A percentile compares a stretch with the other conserved stretches of the same genome.
These are phyloP conservation scores for Rugalucina vietnamica DNA, from an alignment of 2,888 invertebrate genomes.

Conservation along the genomic window DNA sequence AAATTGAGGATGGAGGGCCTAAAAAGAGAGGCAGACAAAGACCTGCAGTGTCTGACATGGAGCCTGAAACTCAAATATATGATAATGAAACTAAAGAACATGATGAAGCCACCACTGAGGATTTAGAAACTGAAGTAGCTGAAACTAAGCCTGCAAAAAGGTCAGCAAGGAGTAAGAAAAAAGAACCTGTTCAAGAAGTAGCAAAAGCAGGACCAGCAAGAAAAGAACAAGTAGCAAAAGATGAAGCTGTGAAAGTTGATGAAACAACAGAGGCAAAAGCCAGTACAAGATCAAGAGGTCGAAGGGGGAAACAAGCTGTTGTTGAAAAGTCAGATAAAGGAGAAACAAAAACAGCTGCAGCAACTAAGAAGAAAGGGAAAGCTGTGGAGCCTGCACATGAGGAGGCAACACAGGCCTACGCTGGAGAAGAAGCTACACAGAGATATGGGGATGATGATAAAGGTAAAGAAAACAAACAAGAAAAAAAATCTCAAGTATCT, in stretches of 20 bases:
- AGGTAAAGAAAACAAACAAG: neutral
- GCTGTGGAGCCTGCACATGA: conserved; percentile 16
- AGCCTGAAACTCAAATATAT: conserved; percentile 1
- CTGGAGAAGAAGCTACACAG: conserved; percentile 39
- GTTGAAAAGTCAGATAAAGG: conserved; percentile 19
- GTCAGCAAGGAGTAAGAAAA: conserved; percentile 2
- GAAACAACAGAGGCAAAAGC: neutral
- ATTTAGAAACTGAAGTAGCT: conserved; percentile 5
- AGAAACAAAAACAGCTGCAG: conserved; percentile 14
- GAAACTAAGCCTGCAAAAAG: neutral
- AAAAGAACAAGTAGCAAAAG: neutral
- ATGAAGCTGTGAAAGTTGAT: conserved; percentile 6
- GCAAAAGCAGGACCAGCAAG: neutral
- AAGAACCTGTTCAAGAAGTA: neutral
- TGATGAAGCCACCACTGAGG: conserved; percentile 30
- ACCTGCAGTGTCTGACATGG: neutral
- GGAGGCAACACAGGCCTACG: conserved; percentile 39
- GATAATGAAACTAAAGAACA: neutral
- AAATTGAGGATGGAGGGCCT: neutral
- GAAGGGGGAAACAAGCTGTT: conserved; percentile 2
- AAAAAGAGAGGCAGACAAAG: neutral
- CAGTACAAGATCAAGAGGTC: conserved; percentile 16
- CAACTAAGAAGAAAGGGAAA: conserved; percentile 19
- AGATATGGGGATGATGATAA: conserved; percentile 38
- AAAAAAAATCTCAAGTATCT: no score